Conservation (phyloP, 2,797 vertebrate genomes). For the Tragelaphus eurycerus region DNA sequence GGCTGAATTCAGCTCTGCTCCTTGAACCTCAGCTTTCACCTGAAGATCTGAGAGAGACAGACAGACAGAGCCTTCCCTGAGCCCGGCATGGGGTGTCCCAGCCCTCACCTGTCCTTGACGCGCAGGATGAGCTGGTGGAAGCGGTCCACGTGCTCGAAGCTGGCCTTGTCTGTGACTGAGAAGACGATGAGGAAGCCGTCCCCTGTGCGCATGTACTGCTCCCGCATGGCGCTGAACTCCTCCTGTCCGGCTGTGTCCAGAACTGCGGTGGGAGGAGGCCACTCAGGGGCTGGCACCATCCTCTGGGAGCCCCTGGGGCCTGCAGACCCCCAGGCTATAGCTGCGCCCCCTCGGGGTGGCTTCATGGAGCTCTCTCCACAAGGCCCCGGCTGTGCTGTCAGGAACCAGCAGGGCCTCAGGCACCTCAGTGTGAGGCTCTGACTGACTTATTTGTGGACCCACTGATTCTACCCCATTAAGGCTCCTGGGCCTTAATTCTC, state of each 20-base stretch:
- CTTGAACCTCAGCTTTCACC: neutral
- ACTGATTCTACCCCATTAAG: neutral
- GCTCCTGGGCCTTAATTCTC: neutral
- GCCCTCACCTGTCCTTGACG: slow-evolving; percentile 95
- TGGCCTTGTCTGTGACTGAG: slow-evolving; percentile 98
- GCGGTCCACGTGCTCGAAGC: slow-evolving; percentile 97
- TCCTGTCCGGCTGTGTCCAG: slow-evolving; percentile 98
- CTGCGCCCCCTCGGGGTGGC: rapidly evolving
- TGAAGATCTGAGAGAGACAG: neutral
- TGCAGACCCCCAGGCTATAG: neutral
- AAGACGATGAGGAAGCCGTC: slow-evolving; percentile 99
- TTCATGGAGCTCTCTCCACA: rapidly evolving
- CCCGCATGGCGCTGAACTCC: slow-evolving; percentile 99
- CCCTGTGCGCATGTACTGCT: slow-evolving; percentile 99
- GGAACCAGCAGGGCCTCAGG: neutral
- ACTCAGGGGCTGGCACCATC: neutral
- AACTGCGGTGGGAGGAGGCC: slow-evolving; percentile 82
- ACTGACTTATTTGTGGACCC: neutral
- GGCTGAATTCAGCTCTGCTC: neutral
- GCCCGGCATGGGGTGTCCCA: neutral
- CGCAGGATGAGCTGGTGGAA: slow-evolving; percentile 99
- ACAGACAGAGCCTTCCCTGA: neutral
- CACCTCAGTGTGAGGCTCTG: neutral
- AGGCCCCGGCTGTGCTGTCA: neutral
- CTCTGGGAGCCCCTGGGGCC: neutral